Conservation (phyloP, 2,888 invertebrate genomes). For the Nipponacmea schrenckii region DNA sequence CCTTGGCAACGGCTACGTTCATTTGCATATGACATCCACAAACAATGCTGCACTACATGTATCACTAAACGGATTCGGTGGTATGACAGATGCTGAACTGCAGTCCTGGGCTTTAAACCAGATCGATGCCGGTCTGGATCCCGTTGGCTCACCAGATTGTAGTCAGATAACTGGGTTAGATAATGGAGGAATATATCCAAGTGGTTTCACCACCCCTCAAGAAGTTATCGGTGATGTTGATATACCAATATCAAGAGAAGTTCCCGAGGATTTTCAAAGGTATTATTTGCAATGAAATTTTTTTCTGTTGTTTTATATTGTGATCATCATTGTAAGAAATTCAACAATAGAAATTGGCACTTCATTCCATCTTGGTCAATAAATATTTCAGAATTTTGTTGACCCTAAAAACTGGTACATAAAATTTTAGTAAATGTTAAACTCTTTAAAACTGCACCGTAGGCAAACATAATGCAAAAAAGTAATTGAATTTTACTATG, state of each 20-base stretch:
- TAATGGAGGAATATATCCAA: constrained; percentile 37
- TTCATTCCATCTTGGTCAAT: no score
- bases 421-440: no score
- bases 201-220: constrained; percentile 26
- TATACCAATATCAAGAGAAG: constrained; percentile 35
- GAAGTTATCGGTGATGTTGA: constrained; percentile 43
- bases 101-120: constrained; percentile 24
- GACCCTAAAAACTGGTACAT: no score
- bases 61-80: constrained; percentile 16
- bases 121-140: constrained; percentile 35
- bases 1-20: constrained; percentile 34
- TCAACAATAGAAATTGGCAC: no score
- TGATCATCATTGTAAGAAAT: no score
- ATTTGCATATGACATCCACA: constrained; percentile 45
- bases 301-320: no score
- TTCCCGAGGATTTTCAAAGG: constrained; percentile 41
- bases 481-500: no score
- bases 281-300: no score
- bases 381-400: no score
- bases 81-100: constrained; percentile 19
- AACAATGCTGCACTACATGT: constrained; percentile 27
- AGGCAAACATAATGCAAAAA: no score
- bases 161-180: constrained; percentile 25
- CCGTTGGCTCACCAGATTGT: constrained; percentile 22
- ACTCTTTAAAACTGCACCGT: no score